Base-by-base conservation (phyloP, 2,113 vertebrate species). In the Siniperca chuatsi region DNA sequence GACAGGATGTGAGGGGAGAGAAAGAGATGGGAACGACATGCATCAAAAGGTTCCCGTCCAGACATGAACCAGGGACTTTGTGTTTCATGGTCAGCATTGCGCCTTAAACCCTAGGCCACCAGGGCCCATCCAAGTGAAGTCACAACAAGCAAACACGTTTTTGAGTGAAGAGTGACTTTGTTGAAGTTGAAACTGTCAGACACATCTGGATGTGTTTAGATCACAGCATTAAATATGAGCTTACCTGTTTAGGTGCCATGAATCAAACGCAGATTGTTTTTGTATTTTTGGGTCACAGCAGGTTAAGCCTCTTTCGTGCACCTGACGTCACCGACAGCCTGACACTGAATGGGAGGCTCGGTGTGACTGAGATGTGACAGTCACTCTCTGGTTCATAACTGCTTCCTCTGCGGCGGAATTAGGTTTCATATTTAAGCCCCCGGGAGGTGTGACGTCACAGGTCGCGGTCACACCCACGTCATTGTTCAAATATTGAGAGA, bases 361-460 rank as follows among this genome's bases (percentile, higher is more conserved):
- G 72, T 4, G 23, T 18, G 54, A 50, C 6, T 1, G 42, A 50
- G 50, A 55, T 33, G 42, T 62, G 62, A 55, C 75, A 55, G 48
- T 54, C 44, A 20, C 48, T 75, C 8, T 37, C 16, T 46, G 55
- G 1, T 48, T 75, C 57, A 61, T 48, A 61, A 48, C 16, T 2
- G 21, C 44, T 60, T 75, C 72, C 72, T 75, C 55, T 61, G 72
- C 72, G 61, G 40, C 72, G 20, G 37, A 20, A 74, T 42, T 72
- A 23, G 33, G 20, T 55, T 37, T 23, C 1, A 55, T 15, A 8
- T 13, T 23, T 16, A 9, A 25, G 3, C 20, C 9, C 12, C 21
- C 2, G 2, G 15, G 8, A 20, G 40, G 8, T n/a, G 65, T 79
- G 65, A 50, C 66, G 42, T 69, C 52, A 54, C 61, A 52, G 2